phyloP scores from a whole-genome alignment of 2,888 invertebrate species.

The Colletes collaris region DNA sequence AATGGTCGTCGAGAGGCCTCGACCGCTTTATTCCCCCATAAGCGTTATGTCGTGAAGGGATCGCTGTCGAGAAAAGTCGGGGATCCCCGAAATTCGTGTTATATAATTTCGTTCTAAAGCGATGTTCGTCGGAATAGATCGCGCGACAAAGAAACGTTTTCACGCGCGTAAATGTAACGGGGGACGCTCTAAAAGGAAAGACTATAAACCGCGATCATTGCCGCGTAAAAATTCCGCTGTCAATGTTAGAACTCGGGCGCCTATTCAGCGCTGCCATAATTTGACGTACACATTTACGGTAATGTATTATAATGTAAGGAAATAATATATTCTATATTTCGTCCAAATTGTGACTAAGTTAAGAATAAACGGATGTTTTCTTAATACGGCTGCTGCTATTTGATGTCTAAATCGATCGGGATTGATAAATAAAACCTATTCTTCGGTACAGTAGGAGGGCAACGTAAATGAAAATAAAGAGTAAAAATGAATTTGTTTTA shows the following conservation, averaged over 20 bases:
- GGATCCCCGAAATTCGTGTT: conserved; percentile 12
- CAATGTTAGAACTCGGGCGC: conserved; percentile 57
- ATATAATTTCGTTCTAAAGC: conserved; percentile 5
- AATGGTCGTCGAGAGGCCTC: neutral
- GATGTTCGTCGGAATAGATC: neutral
- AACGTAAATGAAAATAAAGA: too few relatives aligned
- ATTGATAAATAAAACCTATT: neutral
- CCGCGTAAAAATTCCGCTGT: conserved; percentile 51
- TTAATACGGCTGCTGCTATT: conserved; percentile 43
- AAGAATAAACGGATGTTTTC: conserved; percentile 78
- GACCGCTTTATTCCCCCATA: neutral
- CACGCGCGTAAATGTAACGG: neutral
- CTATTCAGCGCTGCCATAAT: conserved; percentile 56
- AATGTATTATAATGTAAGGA: conserved; percentile 74
- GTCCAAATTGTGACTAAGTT: conserved; percentile 77
- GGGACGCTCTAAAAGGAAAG: conserved; percentile 38
- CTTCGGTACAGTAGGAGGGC: neutral
- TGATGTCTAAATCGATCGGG: too few relatives aligned
- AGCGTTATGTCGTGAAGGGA: neutral
- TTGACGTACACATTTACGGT: conserved; percentile 55
- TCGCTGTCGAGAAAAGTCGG: neutral
- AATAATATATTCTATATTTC: conserved; percentile 78
- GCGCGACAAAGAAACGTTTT: neutral
- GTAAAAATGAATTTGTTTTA: neutral
- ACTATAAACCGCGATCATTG: conserved; percentile 42